Base-by-base conservation (phyloP, 2,888 invertebrate genomes). In the Xylota sylvarum region DNA sequence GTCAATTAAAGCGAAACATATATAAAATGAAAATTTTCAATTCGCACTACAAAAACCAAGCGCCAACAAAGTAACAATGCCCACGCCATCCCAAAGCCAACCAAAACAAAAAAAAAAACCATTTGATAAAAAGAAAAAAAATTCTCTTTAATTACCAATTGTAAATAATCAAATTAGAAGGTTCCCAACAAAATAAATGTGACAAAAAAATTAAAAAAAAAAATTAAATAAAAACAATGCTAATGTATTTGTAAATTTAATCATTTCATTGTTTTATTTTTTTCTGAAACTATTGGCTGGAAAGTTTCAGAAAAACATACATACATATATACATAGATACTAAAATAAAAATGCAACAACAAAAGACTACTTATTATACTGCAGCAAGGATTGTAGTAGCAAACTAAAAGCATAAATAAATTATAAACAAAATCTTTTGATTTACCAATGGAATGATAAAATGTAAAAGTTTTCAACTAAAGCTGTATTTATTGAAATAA, bases 201-300 rank as follows among this genome's bases (percentile, higher is more conserved):
- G 72, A 37, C 37, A 37, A 10, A 37, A 37, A 37, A 37, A 3
- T 4, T 35, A 37, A 9, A 37, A 9, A 69, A 52, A 55, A 62
- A 78, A 79, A 56, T 37, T 40, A 55, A 69, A 17, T 40, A 35
- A 19, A 65, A 62, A 46, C 14, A 14, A 62, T 76, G 35, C 14
- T 60, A 64, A 40, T 60, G 55, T 17, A 79, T 48, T 77, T 69
- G 30, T 77, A 56, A 80, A 67, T 65, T 56, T 6, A 84, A 43
- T 70, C 37, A 35, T 56, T 56, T 62, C 27, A 30, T 76, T 62
- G 37, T 72, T 77, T 67, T 60, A 55, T 62, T 12, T 27, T 70
- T 78, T 77, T 80, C 78, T 85, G 82, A 88, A 88, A 69, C 79
- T 77, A 67, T 76, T 80, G 88, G 88, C 88, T 88, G 88, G 88